Base-by-base conservation (phyloP, 2,888 invertebrate species). In the Cloeon dipterum region DNA sequence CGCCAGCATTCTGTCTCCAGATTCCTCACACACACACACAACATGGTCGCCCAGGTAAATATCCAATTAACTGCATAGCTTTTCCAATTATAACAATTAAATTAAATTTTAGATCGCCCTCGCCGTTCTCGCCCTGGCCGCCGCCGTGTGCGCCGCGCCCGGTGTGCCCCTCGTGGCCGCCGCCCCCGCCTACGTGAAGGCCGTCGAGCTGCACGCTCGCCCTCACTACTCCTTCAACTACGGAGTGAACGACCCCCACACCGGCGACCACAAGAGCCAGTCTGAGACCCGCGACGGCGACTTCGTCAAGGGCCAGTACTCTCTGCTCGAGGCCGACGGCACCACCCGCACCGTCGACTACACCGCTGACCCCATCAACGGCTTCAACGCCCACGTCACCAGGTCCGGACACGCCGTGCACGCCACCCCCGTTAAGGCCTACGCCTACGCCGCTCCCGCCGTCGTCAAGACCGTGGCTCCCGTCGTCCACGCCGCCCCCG, bases 191-290 rank as follows among this genome's bases (percentile, higher is more conserved):
- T 8, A 8, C 25, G 25, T 23, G 25, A 23, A 23, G 25, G 25
- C 25, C 25, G 8, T 23, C 8, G 29, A 29, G 29, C n/a, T 14
- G 29, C n/a, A 29, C 29, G 29, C 29, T 8, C 7, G 5, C 7
- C 29, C 29, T 14, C 5, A 14, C 29, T 29, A 29, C 29, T 29
- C 29, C 7, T 29, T 29, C 29, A 29, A 16, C 29, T 29, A 29
- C 29, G 29, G 29, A 11, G 29, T 29, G 5, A 29, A 29, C n/a
- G 29, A 29, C 29, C 29, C 29, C 29, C 29, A 29, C 29, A 29
- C 29, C 29, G 29, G 29, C 14, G 29, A 29, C 29, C 29, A 29
- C n/a, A 29, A 29, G 29, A 29, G 29, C 29, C 29, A 29, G 29
- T 7, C 5, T 5, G 29, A 29, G 29, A 7, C 7, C 29, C 29